phyloP scores from a whole-genome alignment of 2,113 vertebrate species.

The Plecotus auritus region DNA sequence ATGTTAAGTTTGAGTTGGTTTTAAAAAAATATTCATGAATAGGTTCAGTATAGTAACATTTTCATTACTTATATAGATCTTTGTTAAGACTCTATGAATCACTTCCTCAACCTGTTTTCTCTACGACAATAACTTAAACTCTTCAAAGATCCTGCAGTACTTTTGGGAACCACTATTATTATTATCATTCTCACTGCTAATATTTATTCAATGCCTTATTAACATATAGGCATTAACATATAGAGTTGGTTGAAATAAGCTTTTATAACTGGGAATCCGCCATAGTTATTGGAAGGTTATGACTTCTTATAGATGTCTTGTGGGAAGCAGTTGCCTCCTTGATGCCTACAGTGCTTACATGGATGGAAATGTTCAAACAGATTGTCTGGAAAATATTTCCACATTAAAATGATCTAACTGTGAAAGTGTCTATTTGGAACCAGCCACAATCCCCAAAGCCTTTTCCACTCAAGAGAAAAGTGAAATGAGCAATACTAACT shows the following conservation, averaged over 20 bases:
- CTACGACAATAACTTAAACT: background rate
- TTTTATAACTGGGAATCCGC: background rate
- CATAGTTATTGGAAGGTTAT: background rate
- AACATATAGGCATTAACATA: background rate
- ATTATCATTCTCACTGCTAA: background rate
- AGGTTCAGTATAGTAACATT: background rate
- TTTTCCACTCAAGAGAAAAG: constrained; percentile 50
- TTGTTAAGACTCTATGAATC: background rate
- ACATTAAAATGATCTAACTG: constrained; percentile 54
- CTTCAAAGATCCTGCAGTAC: background rate
- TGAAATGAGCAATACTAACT: constrained; percentile 42
- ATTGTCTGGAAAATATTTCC: constrained; percentile 62
- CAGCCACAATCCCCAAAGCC: background rate
- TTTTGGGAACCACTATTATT: background rate
- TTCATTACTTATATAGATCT: background rate
- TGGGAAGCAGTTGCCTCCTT: background rate
- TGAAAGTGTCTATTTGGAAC: constrained; percentile 58
- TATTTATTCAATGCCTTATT: background rate
- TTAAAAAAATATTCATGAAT: background rate
- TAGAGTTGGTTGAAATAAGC: background rate
- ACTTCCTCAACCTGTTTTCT: background rate
- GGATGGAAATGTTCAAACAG: constrained; percentile 27
- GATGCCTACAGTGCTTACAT: background rate
- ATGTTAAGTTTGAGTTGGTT: background rate
- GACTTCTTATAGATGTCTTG: background rate